Conservation (phyloP, 2,888 invertebrate species). For the Pterostichus niger region DNA sequence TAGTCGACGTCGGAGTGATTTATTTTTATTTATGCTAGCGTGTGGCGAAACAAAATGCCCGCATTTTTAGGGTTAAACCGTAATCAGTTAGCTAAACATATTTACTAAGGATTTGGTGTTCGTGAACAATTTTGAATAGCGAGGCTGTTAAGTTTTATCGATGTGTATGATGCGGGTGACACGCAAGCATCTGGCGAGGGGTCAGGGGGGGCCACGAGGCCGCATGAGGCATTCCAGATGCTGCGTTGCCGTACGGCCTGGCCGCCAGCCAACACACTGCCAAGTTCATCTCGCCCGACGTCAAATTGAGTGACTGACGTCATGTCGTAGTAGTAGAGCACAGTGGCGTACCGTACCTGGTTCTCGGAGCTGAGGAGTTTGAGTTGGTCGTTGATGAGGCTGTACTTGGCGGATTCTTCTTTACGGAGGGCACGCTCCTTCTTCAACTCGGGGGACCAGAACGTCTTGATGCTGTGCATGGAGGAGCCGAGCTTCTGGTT, state of each 20-base stretch:
- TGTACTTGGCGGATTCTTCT: conserved; percentile 98
- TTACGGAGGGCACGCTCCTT: conserved; percentile 97
- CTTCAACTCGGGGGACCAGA: conserved; percentile 99
- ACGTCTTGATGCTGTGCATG: conserved; percentile 99
- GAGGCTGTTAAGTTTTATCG: conserved; percentile 46
- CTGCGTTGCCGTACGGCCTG: conserved; percentile 24
- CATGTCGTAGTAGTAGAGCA: conserved; percentile 10
- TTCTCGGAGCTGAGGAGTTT: conserved; percentile 97
- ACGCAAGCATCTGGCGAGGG: conserved; percentile 28
- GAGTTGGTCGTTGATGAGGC: conserved; percentile 97
- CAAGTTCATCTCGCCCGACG: conserved; percentile 60
- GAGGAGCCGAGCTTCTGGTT: conserved; percentile 98
- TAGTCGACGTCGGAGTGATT: neutral
- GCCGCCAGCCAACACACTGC: conserved; percentile 36
- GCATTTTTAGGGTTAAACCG: conserved; percentile 6
- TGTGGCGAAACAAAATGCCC: conserved; percentile 18
- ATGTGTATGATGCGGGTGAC: conserved; percentile 35
- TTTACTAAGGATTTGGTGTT: conserved; percentile 15
- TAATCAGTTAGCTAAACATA: conserved; percentile 27
- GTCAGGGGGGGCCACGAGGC: conserved; percentile 13
- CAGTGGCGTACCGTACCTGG: conserved; percentile 83
- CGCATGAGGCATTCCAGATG: conserved; percentile 61
- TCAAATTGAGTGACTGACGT: conserved; percentile 54
- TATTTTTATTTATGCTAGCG: conserved; percentile 31
- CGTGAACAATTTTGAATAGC: conserved; percentile 19